A percentile compares a stretch with the other conserved stretches of the same genome.
These are phyloP conservation scores for Penaeus japonicus DNA, from an alignment of 1,140 invertebrate genomes.

Conservation along the genomic window DNA sequence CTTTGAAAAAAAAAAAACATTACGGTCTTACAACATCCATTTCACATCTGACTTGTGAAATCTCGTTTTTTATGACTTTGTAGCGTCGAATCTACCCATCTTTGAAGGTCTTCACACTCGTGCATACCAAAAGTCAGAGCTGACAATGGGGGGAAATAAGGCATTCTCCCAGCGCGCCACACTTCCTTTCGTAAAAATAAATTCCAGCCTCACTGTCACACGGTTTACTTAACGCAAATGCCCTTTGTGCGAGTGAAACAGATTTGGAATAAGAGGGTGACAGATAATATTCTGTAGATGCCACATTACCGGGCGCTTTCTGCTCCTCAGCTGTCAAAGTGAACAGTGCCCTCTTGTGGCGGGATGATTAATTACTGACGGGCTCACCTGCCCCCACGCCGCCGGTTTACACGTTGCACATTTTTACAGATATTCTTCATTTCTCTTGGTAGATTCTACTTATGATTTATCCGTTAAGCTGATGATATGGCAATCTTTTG, in stretches of 20 bases:
- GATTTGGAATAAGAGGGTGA: neutral
- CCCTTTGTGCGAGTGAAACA: neutral
- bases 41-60: too few species aligned
- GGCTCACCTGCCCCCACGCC: neutral
- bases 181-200: too few species aligned
- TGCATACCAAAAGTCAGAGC: too few species aligned
- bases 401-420: neutral
- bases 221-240: neutral
- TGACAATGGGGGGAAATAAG: too few species aligned
- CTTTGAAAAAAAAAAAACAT: too few species aligned
- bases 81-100: too few species aligned
- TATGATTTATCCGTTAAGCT: too few species aligned
- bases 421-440: neutral
- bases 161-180: too few species aligned
- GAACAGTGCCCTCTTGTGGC: conserved; percentile 4
- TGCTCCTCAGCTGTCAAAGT: conserved; percentile 15
- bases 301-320: neutral
- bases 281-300: conserved; percentile 7
- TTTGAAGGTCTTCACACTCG: too few species aligned
- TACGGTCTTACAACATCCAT: too few species aligned
- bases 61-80: too few species aligned
- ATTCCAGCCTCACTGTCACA: neutral
- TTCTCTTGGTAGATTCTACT: neutral
- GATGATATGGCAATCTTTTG: too few species aligned
- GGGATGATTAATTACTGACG: conserved; percentile 7